A percentile compares a stretch with the other conserved stretches of the same genome.
phyloP scores from a whole-genome alignment of 2,797 vertebrate species.

The Cossypha caffra region DNA sequence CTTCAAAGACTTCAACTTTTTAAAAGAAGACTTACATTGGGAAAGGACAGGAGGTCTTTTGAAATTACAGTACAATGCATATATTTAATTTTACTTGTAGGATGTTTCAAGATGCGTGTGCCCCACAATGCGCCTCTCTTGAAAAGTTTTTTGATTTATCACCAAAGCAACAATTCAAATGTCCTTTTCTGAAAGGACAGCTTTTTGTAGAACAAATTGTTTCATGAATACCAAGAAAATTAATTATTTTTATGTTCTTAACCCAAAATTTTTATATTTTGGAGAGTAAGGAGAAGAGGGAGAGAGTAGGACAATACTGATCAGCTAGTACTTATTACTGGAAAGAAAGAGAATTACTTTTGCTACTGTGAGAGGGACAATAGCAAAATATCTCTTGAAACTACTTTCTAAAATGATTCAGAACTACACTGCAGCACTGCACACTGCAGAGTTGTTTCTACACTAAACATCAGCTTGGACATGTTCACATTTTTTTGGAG shows the following conservation, averaged over 20 bases:
- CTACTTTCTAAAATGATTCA: not conserved
- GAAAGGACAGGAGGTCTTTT: not conserved
- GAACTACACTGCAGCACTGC: not conserved
- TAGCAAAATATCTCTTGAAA: not conserved
- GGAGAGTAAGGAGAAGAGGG: not conserved
- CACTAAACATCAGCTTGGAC: not conserved
- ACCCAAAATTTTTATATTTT: not conserved
- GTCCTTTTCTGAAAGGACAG: not conserved
- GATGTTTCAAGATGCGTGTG: not conserved
- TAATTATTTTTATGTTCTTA: not conserved
- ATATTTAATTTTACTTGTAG: not conserved
- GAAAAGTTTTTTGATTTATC: not conserved
- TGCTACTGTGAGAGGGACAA: not conserved
- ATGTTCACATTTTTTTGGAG: not conserved
- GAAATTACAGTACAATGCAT: not conserved
- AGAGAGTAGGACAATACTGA: not conserved
- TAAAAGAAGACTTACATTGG: not conserved
- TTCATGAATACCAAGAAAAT: not conserved
- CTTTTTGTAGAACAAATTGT: not conserved
- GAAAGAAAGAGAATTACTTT: not conserved
- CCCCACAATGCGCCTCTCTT: not conserved
- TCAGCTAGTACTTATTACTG: not conserved
- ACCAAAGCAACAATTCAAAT: not conserved
- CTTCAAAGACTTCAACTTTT: not conserved
- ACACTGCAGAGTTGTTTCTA: not conserved